phyloP scores from a whole-genome alignment of 2,797 vertebrate species.

The Sebastes paucispinis region DNA sequence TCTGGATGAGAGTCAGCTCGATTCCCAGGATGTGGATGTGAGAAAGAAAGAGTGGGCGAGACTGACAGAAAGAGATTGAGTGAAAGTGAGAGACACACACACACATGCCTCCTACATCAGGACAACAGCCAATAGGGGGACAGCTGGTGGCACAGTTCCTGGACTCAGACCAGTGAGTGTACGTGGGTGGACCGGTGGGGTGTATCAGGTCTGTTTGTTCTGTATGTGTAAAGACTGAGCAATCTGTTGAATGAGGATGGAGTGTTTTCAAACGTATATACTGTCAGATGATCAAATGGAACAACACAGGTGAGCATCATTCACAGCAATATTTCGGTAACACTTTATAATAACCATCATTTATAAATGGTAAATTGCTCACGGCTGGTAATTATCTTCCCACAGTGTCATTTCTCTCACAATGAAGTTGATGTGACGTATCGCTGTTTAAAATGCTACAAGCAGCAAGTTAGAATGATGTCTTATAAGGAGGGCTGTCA shows the following conservation, averaged over 20 bases:
- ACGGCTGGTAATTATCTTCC: too few species aligned
- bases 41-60: neutral
- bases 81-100: neutral
- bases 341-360: too few species aligned
- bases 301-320: too few species aligned
- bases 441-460: too few species aligned
- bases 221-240: constrained; percentile 9
- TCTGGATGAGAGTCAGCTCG: neutral
- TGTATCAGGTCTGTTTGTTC: neutral
- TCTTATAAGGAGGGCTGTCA: too few species aligned
- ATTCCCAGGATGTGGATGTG: neutral
- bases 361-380: too few species aligned
- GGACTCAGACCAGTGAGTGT: constrained; percentile 40
- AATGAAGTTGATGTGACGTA: too few species aligned
- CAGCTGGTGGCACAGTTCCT: constrained; percentile 62
- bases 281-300: too few species aligned
- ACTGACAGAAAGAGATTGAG: neutral
- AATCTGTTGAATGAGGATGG: neutral
- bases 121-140: constrained; percentile 47
- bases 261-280: neutral
- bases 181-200: constrained; percentile 26
- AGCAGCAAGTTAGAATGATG: too few species aligned
- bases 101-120: neutral
- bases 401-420: too few species aligned
- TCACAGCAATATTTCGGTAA: too few species aligned